These are phyloP conservation scores for Tetramorium bicarinatum DNA, from an alignment of 2,888 invertebrate genomes.

Conservation along the genomic window DNA sequence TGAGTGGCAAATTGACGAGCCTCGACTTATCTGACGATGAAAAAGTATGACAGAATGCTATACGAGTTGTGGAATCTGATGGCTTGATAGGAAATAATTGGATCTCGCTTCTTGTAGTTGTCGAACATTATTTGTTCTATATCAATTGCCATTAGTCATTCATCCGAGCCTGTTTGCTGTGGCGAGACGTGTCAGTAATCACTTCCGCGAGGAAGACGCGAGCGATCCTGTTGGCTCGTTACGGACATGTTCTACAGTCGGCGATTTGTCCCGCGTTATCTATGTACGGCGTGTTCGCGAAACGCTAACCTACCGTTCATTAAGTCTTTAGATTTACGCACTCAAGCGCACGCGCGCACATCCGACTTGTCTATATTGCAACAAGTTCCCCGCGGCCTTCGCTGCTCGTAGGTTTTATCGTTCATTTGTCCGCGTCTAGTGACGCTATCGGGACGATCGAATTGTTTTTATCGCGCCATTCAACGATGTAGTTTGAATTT, in stretches of 20 bases:
- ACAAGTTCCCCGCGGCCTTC: slow-evolving; percentile 22
- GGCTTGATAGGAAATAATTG: slow-evolving; percentile 66
- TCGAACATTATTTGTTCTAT: slow-evolving; percentile 31
- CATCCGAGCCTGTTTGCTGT: background rate
- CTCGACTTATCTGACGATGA: slow-evolving; percentile 52
- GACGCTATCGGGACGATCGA: slow-evolving; percentile 19
- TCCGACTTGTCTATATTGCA: slow-evolving; percentile 15
- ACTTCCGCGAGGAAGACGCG: slow-evolving; percentile 43
- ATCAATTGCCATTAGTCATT: slow-evolving; percentile 47
- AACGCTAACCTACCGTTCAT: slow-evolving; percentile 44
- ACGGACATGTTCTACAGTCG: slow-evolving; percentile 33
- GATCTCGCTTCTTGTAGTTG: slow-evolving; percentile 63
- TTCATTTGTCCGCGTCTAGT: slow-evolving; percentile 20
- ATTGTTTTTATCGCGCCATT: slow-evolving; percentile 19
- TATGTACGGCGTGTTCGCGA: slow-evolving; percentile 21
- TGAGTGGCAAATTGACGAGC: slow-evolving; percentile 74
- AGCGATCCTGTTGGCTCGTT: slow-evolving; percentile 43
- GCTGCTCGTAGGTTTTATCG: slow-evolving; percentile 28
- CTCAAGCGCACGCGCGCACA: slow-evolving; percentile 17
- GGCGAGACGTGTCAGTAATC: slow-evolving; percentile 30
- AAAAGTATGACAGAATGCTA: slow-evolving; percentile 48
- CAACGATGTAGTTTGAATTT: slow-evolving; percentile 21
- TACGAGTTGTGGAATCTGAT: slow-evolving; percentile 5
- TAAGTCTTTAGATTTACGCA: slow-evolving; percentile 42
- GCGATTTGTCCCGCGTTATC: slow-evolving; percentile 53